A percentile compares a stretch with the other conserved stretches of the same genome.
Evolutionary conservation across 2,113 vertebrate genomes (phyloP).

Genomic region (Barnardius zonarius): DNA sequence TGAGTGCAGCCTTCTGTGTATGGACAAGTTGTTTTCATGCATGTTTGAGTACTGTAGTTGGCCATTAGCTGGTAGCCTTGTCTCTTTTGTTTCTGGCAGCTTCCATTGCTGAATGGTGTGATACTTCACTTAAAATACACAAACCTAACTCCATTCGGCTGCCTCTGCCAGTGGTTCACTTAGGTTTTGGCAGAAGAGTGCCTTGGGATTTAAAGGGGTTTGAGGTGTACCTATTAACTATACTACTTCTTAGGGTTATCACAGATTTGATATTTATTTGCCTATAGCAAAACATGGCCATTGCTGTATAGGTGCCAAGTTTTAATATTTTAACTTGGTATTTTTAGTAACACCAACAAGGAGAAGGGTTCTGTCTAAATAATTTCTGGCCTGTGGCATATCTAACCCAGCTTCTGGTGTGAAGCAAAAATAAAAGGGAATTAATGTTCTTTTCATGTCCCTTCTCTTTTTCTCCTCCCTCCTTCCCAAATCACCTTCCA

Average conservation of each 20-base stretch:
- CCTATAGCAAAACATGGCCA: background rate
- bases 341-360: background rate
- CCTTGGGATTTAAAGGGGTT: background rate
- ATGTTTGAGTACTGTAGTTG: background rate
- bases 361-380: background rate
- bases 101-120: background rate
- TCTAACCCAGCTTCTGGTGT: background rate
- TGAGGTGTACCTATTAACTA: background rate
- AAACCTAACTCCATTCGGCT: accelerated
- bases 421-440: background rate
- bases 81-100: background rate
- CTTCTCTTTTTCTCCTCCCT: background rate
- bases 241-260: background rate
- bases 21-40: background rate
- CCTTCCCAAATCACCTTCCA: background rate
- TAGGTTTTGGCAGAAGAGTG: background rate
- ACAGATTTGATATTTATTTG: background rate
- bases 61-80: background rate
- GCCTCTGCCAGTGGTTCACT: background rate
- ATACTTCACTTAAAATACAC: background rate
- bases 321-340: background rate
- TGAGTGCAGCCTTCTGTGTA: background rate
- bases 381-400: background rate
- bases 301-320: background rate
- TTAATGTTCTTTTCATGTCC: background rate